A percentile compares a stretch with the other conserved stretches of the same genome.
These are phyloP conservation scores for Cochlearius cochlearius DNA, from an alignment of 2,113 vertebrate species.

Conservation along the genomic window DNA sequence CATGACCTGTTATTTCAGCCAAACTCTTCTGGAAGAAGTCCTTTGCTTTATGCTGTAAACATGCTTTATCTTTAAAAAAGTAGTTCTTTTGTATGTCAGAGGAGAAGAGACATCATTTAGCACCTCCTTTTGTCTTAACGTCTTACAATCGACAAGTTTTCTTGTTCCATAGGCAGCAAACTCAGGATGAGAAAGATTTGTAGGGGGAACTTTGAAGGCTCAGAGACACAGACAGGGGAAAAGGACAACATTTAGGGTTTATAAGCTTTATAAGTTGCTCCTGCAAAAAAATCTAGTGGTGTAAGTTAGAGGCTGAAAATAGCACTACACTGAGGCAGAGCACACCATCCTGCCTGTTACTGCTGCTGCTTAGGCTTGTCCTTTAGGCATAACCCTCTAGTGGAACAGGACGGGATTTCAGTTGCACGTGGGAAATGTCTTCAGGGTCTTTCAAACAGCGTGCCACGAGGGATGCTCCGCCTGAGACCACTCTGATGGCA, in stretches of 20 bases:
- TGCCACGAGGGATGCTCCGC: background rate
- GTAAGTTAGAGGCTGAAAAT: background rate
- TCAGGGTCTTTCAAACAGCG: accelerated
- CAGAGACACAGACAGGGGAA: background rate
- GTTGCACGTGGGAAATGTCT: background rate
- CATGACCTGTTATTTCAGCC: background rate
- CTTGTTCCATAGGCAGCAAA: background rate
- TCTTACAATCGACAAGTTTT: background rate
- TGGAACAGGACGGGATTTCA: constrained; percentile 50
- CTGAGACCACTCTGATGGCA: background rate
- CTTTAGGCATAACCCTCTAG: constrained; percentile 28
- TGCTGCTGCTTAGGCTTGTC: background rate
- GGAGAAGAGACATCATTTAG: background rate
- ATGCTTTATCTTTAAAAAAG: background rate
- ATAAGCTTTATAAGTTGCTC: background rate
- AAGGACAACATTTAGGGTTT: background rate
- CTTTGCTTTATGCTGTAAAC: background rate
- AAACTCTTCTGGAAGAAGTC: background rate
- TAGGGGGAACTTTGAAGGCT: background rate
- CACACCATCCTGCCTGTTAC: background rate
- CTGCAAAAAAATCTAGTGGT: background rate
- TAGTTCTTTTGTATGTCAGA: background rate
- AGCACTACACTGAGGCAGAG: background rate
- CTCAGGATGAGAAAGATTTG: background rate
- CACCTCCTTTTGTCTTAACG: background rate